Evolutionary conservation across 2,797 vertebrate genomes (phyloP), one percentile per base, ranked within the genome.

Genomic region (Rallus crepitans): DNA sequence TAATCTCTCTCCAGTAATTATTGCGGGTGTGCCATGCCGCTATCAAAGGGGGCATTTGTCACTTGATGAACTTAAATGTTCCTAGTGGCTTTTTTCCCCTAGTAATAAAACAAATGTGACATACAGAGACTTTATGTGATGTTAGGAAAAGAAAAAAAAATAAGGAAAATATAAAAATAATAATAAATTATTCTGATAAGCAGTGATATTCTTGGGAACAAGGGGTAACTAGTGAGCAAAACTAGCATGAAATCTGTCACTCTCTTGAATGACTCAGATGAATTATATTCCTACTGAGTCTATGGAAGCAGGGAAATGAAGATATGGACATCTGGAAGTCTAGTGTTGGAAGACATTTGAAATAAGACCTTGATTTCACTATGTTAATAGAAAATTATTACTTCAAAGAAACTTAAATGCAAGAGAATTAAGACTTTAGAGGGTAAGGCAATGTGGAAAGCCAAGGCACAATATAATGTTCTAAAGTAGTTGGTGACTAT

Each of bases 1-100:
- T 92, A 20, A 88, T 96, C 68, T 86, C 76, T 31, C 60, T 48
- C 6, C n/a, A 11, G 71, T 60, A 87, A 95, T 96, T 92, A 72
- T 8, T 57, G 60, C 88, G 94, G 93, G 52, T 80, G 48, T 37
- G 31, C 77, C 42, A 6, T 5, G 24, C 33, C 53, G 15, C 2
- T 27, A 8, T 33, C 78, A 70, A 24, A 72, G 57, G 77, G 82
- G 82, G 12, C 48, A 16, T 75, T 65, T 0, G 0, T 75, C 40
- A 3, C 79, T 50, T 50, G 48, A 75, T 72, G 33, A 59, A 56
- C 84, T 40, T 12, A 15, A 71, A 11, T 20, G 45, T 47, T 90
- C 37, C 25, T 39, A 19, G 50, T 21, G 21, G 21, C 35, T 61
- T 39, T 50, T 35, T 52, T 12, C 15, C 28, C 37, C 47, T 33